phyloP scores from a whole-genome alignment of 2,113 vertebrate species.

The Eupsittula cactorum region DNA sequence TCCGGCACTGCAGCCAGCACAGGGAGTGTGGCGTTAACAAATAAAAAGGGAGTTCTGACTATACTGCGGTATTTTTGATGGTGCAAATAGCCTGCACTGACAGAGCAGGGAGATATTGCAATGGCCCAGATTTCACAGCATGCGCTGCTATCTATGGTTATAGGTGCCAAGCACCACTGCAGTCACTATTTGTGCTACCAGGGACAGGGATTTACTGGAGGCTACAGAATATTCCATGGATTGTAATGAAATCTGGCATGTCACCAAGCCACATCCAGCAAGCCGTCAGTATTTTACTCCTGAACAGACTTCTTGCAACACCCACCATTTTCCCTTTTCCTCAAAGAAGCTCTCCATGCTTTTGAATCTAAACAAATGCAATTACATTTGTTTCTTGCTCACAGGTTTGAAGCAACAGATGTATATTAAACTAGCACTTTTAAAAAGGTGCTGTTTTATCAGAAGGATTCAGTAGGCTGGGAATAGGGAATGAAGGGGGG shows the following conservation, averaged over 20 bases:
- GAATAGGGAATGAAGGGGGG: background rate
- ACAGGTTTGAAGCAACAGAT: conserved; percentile 11
- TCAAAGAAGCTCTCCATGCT: conserved; percentile 31
- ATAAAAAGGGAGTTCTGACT: background rate
- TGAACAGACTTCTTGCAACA: conserved; percentile 59
- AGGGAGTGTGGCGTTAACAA: background rate
- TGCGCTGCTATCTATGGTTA: background rate
- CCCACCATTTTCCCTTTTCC: conserved; percentile 37
- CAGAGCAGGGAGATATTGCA: conserved; percentile 1
- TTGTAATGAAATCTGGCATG: conserved; percentile 60
- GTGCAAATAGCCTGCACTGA: background rate
- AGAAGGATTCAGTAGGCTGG: background rate
- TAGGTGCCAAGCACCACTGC: conserved; percentile 13
- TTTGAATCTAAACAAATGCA: conserved; percentile 28
- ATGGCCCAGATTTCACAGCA: background rate
- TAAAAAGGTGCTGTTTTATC: background rate
- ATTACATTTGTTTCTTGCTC: conserved; percentile 4
- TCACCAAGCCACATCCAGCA: conserved; percentile 51
- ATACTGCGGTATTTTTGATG: background rate
- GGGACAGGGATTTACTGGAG: conserved; percentile 60
- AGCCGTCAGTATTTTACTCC: conserved; percentile 56
- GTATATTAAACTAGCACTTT: background rate
- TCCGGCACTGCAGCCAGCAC: background rate
- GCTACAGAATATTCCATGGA: background rate
- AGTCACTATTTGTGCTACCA: conserved; percentile 21